phyloP scores from a whole-genome alignment of 1,140 invertebrate species.

The Drosophila navojoa region DNA sequence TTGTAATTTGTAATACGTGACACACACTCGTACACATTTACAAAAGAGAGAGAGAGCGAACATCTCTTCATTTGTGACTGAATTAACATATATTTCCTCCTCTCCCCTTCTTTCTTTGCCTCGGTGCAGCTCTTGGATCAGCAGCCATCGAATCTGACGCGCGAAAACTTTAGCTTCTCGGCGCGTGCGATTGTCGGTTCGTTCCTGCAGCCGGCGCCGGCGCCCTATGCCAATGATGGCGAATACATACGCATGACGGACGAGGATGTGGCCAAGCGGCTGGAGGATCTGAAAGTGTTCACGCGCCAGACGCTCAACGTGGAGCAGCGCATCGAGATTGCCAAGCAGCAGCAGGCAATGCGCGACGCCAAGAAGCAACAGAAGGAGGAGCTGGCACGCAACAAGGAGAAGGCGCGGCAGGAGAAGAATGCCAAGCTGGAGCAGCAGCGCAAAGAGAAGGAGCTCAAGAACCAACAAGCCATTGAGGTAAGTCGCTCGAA shows the following conservation, averaged over 20 bases:
- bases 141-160: slow-evolving; percentile 90
- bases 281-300: slow-evolving; percentile 82
- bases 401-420: slow-evolving; percentile 84
- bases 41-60: background rate
- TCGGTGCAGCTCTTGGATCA: slow-evolving; percentile 89
- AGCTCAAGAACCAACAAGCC: slow-evolving; percentile 89
- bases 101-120: background rate
- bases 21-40: background rate
- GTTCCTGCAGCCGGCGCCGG: slow-evolving; percentile 90
- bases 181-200: slow-evolving; percentile 94
- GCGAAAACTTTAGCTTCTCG: slow-evolving; percentile 96
- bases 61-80: too few species aligned
- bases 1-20: slow-evolving; percentile 22
- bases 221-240: slow-evolving; percentile 85
- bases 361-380: slow-evolving; percentile 86
- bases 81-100: background rate
- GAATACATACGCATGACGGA: slow-evolving; percentile 87
- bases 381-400: slow-evolving; percentile 84
- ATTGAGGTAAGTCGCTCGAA: slow-evolving; percentile 85
- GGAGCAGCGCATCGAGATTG: slow-evolving; percentile 88
- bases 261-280: slow-evolving; percentile 86
- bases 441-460: slow-evolving; percentile 89
- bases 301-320: slow-evolving; percentile 86
- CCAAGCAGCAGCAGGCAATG: slow-evolving; percentile 87
- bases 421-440: slow-evolving; percentile 92